phyloP scores from a whole-genome alignment of 2,888 invertebrate species.

The Hedychridium roseum region DNA sequence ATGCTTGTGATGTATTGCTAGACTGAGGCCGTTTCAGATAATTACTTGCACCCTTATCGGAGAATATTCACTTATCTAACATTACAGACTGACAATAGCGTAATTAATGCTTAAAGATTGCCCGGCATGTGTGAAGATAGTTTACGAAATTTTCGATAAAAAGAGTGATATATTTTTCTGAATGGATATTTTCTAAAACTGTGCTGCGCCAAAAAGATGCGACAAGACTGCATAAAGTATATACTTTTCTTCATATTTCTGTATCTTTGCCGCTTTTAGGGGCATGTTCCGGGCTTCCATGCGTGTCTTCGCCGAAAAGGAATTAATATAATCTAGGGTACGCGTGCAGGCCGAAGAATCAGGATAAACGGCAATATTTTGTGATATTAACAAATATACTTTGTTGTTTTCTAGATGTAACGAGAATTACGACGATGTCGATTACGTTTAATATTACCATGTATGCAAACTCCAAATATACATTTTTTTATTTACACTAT shows the following conservation, averaged over 20 bases:
- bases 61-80: constrained; percentile 21
- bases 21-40: constrained; percentile 7
- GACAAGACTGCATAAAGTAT: constrained; percentile 1
- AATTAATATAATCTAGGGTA: constrained; percentile 11
- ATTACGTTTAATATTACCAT: constrained; percentile 15
- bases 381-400: constrained; percentile 55
- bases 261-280: constrained; percentile 27
- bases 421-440: constrained; percentile 2
- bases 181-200: constrained; percentile 35
- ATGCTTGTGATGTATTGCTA: constrained; percentile 5
- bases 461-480: constrained; percentile 21
- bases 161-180: constrained; percentile 41
- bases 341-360: constrained; percentile 19
- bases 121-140: neutral
- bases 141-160: constrained; percentile 5
- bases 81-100: constrained; percentile 39
- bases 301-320: constrained; percentile 10
- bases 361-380: constrained; percentile 46
- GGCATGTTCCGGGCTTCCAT: constrained; percentile 31
- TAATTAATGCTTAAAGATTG: constrained; percentile 17
- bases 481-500: too few species aligned
- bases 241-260: constrained; percentile 22
- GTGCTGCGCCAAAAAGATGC: too few species aligned
- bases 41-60: constrained; percentile 20
- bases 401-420: constrained; percentile 31